Evolutionary conservation across 2,797 vertebrate genomes (phyloP).

Genomic region (Lemur catta): DNA sequence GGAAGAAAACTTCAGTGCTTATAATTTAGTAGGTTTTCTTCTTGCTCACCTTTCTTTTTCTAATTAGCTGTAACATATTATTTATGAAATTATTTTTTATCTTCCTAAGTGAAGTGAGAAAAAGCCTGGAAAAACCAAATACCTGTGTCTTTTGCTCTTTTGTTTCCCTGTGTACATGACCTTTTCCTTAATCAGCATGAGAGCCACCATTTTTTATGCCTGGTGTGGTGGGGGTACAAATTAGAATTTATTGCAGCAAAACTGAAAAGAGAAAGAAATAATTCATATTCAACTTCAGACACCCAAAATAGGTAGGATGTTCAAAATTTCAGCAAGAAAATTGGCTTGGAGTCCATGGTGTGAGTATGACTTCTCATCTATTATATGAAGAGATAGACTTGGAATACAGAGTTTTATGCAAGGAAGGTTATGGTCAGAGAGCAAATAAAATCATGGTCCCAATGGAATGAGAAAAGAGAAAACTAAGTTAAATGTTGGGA

Average conservation of each 20-base stretch:
- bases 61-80: background rate
- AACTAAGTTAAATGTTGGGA: background rate
- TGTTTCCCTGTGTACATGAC: background rate
- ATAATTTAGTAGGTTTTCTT: background rate
- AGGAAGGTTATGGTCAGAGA: background rate
- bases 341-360: background rate
- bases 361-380: background rate
- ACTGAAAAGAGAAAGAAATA: conserved; percentile 20
- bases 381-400: background rate
- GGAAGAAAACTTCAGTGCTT: background rate
- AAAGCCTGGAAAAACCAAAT: background rate
- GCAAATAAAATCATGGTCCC: background rate
- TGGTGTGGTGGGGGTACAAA: background rate
- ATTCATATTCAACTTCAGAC: background rate
- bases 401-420: background rate
- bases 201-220: background rate
- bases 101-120: background rate
- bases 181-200: conserved; percentile 32
- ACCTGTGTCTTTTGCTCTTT: background rate
- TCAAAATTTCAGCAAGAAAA: background rate
- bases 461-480: background rate
- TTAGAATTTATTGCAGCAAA: conserved; percentile 28
- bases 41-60: background rate
- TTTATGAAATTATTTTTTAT: conserved; percentile 5
- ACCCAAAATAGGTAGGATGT: background rate